Base-by-base conservation (phyloP, 2,113 vertebrate genomes). In the human (Homo sapiens) region DNA sequence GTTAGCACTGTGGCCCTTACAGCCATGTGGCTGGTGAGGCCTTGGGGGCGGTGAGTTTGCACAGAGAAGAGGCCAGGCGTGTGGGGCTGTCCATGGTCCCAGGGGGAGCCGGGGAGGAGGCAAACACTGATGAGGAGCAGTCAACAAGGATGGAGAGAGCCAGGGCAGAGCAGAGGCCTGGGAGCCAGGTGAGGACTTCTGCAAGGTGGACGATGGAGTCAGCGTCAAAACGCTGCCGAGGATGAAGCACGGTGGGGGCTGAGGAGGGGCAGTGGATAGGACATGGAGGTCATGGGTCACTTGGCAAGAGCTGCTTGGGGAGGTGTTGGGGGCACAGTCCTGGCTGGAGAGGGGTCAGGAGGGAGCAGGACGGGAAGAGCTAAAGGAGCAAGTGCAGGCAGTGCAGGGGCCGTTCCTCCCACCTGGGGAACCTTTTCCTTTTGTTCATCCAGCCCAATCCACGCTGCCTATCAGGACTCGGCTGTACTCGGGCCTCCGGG, bases 71-170 rank as follows among this genome's bases (percentile, higher is more conserved):
- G 9, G 45, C 48, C 82, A 43, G 35, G 57, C 45, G 4, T 0
- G 0, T 8, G 75, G 68, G 43, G 25, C 0, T 0, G 6, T 27
- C 8, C 22, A 10, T 9, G 3, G 0, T 13, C n/a, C 0, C 20
- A 3, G 5, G 0, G 35, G 16, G 13, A 17, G 8, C 30, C 6
- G n/a, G 45, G 9, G 45, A 18, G 1, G 2, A n/a, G 70, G 48
- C 48, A 25, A 16, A 73, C 14, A 1, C 2, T 3, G 59, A 12
- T 2, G 1, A 23, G 61, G 40, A 5, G 23, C 0, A 1, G 1
- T n/a, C 8, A 25, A 8, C 2, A 3, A 81, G 38, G 25, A 27
- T 8, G 32, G 30, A 68, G 11, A n/a, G n/a, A 16, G 38, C 12
- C 59, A 25, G 22, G 61, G 6, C 35, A 40, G 25, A 48, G 43